Conservation (phyloP, 1,140 invertebrate genomes). For the Brachionus rotundiformis region DNA sequence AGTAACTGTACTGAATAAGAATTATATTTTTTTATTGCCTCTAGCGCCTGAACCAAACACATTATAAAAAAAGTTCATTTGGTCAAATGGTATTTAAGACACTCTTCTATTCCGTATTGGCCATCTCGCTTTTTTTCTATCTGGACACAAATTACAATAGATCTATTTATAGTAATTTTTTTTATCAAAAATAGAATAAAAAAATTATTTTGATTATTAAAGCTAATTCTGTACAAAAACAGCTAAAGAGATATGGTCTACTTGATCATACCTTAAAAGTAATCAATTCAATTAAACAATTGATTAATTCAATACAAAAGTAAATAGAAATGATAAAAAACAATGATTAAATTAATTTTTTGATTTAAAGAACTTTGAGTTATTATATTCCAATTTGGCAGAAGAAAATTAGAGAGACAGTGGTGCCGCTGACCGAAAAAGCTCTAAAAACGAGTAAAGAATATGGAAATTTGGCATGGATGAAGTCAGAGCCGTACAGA, state of each 20-base stretch:
- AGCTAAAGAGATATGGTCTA: conserved; percentile 26
- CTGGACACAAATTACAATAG: conserved; percentile 39
- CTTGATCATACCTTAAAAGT: conserved; percentile 30
- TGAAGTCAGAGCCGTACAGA: conserved; percentile 32
- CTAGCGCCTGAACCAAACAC: background rate
- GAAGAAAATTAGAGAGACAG: background rate
- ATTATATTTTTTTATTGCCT: background rate
- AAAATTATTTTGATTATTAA: background rate
- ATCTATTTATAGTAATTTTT: conserved; percentile 43
- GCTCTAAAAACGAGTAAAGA: background rate
- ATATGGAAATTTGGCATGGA: background rate
- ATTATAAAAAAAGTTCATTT: background rate
- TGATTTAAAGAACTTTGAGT: background rate
- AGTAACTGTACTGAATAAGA: background rate
- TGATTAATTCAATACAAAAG: conserved; percentile 6
- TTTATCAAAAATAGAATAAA: background rate
- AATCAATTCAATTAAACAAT: background rate
- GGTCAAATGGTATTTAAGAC: conserved; percentile 20
- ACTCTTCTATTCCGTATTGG: background rate
- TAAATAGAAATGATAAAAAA: background rate
- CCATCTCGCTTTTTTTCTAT: conserved; percentile 16
- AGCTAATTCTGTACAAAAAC: conserved; percentile 36
- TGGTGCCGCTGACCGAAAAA: background rate
- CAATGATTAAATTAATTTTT: background rate
- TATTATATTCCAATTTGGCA: conserved; percentile 31